These are phyloP conservation scores for Mystacornis crossleyi DNA, from an alignment of 2,113 vertebrate species.

Conservation along the genomic window DNA sequence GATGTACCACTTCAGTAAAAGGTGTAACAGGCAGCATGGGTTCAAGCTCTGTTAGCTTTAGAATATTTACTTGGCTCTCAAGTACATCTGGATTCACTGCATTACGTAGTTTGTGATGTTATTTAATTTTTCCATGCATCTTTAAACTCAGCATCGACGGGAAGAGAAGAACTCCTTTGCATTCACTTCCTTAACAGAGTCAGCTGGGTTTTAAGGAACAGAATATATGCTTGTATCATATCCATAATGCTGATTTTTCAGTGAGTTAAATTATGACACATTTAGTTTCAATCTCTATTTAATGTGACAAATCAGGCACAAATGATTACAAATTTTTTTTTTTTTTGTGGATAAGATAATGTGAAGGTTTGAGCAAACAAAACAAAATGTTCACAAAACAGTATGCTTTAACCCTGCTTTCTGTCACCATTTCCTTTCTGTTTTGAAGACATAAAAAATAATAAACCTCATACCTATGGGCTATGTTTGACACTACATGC, in stretches of 20 bases:
- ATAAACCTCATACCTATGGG: slow-evolving; percentile 64
- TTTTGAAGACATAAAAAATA: slow-evolving; percentile 69
- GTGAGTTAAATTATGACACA: slow-evolving; percentile 49
- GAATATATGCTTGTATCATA: slow-evolving; percentile 40
- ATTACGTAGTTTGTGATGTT: slow-evolving; percentile 14
- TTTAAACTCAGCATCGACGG: background rate
- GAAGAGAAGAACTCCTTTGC: slow-evolving; percentile 22
- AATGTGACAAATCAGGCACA: slow-evolving; percentile 89
- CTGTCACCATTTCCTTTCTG: slow-evolving; percentile 40
- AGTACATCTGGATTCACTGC: slow-evolving; percentile 57
- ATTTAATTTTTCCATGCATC: slow-evolving; percentile 49
- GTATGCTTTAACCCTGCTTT: slow-evolving; percentile 81
- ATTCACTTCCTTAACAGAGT: slow-evolving; percentile 5
- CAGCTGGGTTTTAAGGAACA: slow-evolving; percentile 16
- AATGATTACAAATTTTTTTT: slow-evolving; percentile 78
- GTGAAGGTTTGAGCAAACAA: slow-evolving; percentile 83
- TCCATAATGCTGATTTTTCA: slow-evolving; percentile 50
- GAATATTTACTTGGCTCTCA: slow-evolving; percentile 58
- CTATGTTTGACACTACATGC: slow-evolving; percentile 86
- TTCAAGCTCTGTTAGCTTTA: slow-evolving; percentile 53
- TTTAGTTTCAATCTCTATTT: slow-evolving; percentile 49
- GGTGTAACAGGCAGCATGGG: slow-evolving; percentile 59
- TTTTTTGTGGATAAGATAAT: slow-evolving; percentile 77
- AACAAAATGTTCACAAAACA: slow-evolving; percentile 84
- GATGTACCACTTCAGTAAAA: slow-evolving; percentile 52